Base-by-base conservation (phyloP, 2,113 vertebrate species). In the Columbina picui region DNA sequence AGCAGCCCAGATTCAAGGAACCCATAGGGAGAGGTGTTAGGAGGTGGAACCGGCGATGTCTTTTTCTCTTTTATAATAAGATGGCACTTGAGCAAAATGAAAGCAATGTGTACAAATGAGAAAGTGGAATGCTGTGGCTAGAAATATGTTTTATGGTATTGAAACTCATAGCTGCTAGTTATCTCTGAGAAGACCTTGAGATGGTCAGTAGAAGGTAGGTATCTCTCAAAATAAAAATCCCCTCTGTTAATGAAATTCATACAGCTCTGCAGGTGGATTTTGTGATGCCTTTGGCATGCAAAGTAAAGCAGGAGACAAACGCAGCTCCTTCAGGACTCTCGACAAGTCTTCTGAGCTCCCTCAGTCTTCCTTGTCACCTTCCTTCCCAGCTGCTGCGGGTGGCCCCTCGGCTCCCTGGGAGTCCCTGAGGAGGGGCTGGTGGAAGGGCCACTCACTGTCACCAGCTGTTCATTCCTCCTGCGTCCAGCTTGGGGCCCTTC, bases 381-480 rank as follows among this genome's bases (percentile, higher is more conserved):
- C 29, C 19, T 70, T 57, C 39, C 43, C 36, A 59, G 25, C 18
- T 18, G 18, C 32, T 63, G 19, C 4, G 5, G 36, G 12, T 49
- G 29, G 9, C 7, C 19, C 14, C 14, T 50, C 7, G 8, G 61
- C 29, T 84, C 30, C 36, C 43, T 0, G 0, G 29, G 41, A 1
- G 1, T 38, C 50, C 68, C 18, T 39, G 30, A 22, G 59, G 69
- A 84, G 49, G 26, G 9, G 34, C 32, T 50, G 21, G 39, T n/a
- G 25, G 36, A 39, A 6, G 0, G 3, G 15, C 67, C 43, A 21
- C 19, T 59, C 50, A 78, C 17, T 25, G 25, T 78, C 0, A 0
- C 18, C 2, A 3, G 43, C 41, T 0, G 0, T n/a, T 88, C 50
- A 14, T 70, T 0, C 0, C 7, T 17, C 7, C 64, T 70, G 55